Base-by-base conservation (phyloP, 2,888 invertebrate species). In the Mystacides longicornis region DNA sequence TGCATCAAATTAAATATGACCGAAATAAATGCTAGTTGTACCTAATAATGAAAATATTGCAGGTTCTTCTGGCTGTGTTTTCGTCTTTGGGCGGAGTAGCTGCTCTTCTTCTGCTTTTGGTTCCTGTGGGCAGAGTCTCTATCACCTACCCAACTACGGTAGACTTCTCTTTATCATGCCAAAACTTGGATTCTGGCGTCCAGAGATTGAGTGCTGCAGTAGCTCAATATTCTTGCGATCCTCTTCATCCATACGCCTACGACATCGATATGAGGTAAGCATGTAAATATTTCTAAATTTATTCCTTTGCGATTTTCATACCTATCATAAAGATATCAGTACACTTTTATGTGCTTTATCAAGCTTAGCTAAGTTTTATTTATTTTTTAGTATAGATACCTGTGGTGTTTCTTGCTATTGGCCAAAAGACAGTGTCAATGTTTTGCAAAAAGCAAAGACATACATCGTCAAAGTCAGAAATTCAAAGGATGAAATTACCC, bases 41-140 rank as follows among this genome's bases (percentile, higher is more conserved):
- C n/a, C n/a, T n/a, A n/a, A n/a, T n/a, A n/a, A n/a, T n/a, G n/a
- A n/a, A n/a, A n/a, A 27, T 27, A n/a, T 21, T 69, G 42, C 70
- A 88, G 87, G 70, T 86, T 49, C 68, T 87, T 60, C 68, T 88
- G 62, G 81, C 86, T 14, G 64, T 83, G 27, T 84, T 86, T 60
- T 87, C 87, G 33, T 77, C 79, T 18, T 67, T 85, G 56, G 86
- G 86, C 19, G 87, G 87, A 4, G 75, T 72, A 3, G 81, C 85
- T 3, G 83, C 86, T 0, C 71, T 88, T 49, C 72, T 87, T 19
- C 72, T 88, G 53, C 74, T 87, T 23, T 71, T 83, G 9, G 86
- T 89, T 37, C 88, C 88, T 0, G 81, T 85, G 4, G 87, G 86
- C 19, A 74, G 87, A 61, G 76, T 85, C 62, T 83, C 80, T 0